Evolutionary conservation across 2,113 vertebrate genomes (phyloP).

Genomic region (Callocephalon fimbriatum): DNA sequence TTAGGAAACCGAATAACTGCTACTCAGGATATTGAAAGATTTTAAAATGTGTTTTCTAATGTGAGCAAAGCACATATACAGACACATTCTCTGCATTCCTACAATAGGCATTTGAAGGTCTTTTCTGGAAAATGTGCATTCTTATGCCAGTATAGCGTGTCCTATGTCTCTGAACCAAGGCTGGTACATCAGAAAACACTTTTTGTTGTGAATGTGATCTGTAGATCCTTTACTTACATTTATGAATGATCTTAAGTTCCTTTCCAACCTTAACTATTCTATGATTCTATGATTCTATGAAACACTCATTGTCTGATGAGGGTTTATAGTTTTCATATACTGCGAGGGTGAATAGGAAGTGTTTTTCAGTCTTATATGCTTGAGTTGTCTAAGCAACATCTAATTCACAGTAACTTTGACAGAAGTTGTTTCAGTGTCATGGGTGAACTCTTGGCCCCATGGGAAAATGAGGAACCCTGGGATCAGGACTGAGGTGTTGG

Average conservation of each 20-base stretch:
- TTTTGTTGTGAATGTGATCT: fast-evolving
- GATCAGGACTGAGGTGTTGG: background rate
- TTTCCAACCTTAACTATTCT: too few species aligned
- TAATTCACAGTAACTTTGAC: background rate
- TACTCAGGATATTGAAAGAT: background rate
- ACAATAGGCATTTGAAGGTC: background rate
- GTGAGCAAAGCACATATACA: background rate
- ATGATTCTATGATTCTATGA: background rate
- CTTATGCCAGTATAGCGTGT: background rate
- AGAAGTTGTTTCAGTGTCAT: background rate
- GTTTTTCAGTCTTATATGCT: background rate
- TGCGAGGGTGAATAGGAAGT: background rate
- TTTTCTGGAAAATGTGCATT: background rate
- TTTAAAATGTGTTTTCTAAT: background rate
- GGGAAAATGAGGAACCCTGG: background rate
- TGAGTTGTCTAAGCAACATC: background rate
- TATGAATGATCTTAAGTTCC: background rate
- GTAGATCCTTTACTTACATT: background rate
- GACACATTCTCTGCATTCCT: background rate
- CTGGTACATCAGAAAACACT: background rate
- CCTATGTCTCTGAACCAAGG: background rate
- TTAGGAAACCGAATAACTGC: background rate
- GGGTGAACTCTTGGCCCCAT: background rate
- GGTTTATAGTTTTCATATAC: background rate
- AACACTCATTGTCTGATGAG: background rate